These are phyloP conservation scores for Scatophagus argus DNA, from an alignment of 2,113 vertebrate genomes.

Conservation along the genomic window DNA sequence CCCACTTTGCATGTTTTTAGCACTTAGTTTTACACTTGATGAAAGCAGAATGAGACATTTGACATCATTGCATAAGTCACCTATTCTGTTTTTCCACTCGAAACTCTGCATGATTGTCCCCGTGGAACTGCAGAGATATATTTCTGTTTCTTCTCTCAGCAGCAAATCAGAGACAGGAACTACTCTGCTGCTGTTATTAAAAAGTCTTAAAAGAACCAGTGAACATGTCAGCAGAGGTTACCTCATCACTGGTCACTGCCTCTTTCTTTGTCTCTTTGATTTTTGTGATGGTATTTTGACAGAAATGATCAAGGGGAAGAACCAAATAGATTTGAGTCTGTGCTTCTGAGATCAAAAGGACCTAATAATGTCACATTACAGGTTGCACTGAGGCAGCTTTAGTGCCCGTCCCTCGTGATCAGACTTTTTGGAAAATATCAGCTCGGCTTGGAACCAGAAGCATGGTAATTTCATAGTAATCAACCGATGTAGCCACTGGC, in stretches of 20 bases:
- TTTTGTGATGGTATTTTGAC: constrained; percentile 67
- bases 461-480: constrained; percentile 36
- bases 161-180: constrained; percentile 34
- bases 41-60: constrained; percentile 40
- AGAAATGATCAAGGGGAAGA: constrained; percentile 76
- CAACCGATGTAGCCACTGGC: constrained; percentile 41
- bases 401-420: constrained; percentile 67
- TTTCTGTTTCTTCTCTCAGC: constrained; percentile 46
- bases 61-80: constrained; percentile 57
- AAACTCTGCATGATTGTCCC: constrained; percentile 32
- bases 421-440: constrained; percentile 59
- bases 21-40: constrained; percentile 32
- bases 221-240: constrained; percentile 64
- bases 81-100: constrained; percentile 49
- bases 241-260: constrained; percentile 52
- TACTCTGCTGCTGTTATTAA: constrained; percentile 45
- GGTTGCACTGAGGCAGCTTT: constrained; percentile 75
- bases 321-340: constrained; percentile 72
- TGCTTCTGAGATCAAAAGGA: constrained; percentile 79
- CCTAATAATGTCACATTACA: constrained; percentile 78
- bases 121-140: constrained; percentile 5
- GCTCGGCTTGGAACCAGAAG: constrained; percentile 40
- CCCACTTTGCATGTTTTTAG: constrained; percentile 9
- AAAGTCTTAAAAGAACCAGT: constrained; percentile 53
- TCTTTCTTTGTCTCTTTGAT: constrained; percentile 67